Base-by-base conservation (phyloP, 2,797 vertebrate species). In the Chelidonichthys spinosus region DNA sequence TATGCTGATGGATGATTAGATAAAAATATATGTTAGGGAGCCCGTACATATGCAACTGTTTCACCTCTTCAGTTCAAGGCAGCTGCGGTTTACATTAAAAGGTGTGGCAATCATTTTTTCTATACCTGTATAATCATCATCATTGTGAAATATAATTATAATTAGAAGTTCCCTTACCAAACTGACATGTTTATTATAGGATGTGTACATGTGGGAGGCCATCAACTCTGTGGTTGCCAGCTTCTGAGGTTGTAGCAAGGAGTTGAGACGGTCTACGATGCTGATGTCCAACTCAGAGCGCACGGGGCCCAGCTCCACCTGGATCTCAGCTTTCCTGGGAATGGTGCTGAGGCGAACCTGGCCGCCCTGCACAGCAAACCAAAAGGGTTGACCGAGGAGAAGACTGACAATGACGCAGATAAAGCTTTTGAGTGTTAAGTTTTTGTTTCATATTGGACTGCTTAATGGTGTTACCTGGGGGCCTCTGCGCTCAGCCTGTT, bases 201-300 rank as follows among this genome's bases (percentile, higher is more conserved):
- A 99, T 3, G 96, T 95, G 76, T 98, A 99, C 96, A 99, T 97
- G 81, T 99, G 98, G n/a, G 98, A 98, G 10, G 97, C 95, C 97
- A 99, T 98, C 95, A 97, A 95, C 84, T 99, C 98, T 2, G 97
- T 96, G 8, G 97, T 96, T 50, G 93, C 95, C 76, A 99, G 93
- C 86, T 99, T 99, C 83, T 98, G 97, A 4, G 97, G 96, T 59
- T 99, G 98, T 71, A 99, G 95, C 63, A 99, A 91, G 1, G 98
- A 99, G 92, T 99, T 98, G 62, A 99, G 95, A 69, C 98, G 95
- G 88, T 99, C 98, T 54, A 99, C 98, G 46, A 99, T 99, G 90
- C 97, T 99, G 87, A 99, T 97, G 88, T 99, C 98, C 87, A 98
- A 89, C 84, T 99, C 98, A 39, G 94, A 96, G 78, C 91, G 95